Base-by-base conservation (phyloP, 2,888 invertebrate species). In the Macroteleia sp. region DNA sequence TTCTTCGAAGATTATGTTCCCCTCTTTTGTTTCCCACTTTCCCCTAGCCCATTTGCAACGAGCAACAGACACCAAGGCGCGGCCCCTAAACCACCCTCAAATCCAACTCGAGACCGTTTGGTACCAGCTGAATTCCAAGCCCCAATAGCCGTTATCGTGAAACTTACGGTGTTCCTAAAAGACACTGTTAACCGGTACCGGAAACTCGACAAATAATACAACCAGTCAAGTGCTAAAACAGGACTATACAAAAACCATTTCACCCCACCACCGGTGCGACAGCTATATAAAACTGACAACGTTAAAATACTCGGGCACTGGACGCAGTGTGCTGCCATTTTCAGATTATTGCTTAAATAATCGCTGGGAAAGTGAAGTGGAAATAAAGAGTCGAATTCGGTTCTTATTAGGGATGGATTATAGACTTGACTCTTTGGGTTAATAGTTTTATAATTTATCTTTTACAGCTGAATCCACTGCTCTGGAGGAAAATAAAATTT, bases 1-100 rank as follows among this genome's bases (percentile, higher is more conserved):
- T 83, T 83, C 81, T 78, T 76, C 74, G 62, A 73, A 79, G 85
- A 85, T 87, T 85, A 84, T 84, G 84, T 64, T 34, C 50, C 64
- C 57, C 73, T 74, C 69, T 69, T 78, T 57, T 57, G 57, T 78
- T 74, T 61, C 80, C 81, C 66, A 71, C 75, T 67, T 66, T 54
- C 41, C 52, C 56, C 59, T 9, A 16, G 22, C 32, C 56, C 64
- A 64, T 67, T 50, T 50, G 70, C 69, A 61, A 69, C 73, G 52
- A 44, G 69, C 64, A 70, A 67, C 76, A 77, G 76, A 74, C 74
- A 62, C 69, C 48, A 48, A 57, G 62, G 44, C 69, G 62, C 41
- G 34, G 41, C 44, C 39, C 64, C 64, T 57, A 46, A 52, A 44
- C 71, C 67, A 67, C 67, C 73, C 73, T 61, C 62, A 48, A 67